These are phyloP conservation scores for Cladopsammia gracilis DNA, from an alignment of 64 coral and sea anemone genomes.

Conservation along the genomic window DNA sequence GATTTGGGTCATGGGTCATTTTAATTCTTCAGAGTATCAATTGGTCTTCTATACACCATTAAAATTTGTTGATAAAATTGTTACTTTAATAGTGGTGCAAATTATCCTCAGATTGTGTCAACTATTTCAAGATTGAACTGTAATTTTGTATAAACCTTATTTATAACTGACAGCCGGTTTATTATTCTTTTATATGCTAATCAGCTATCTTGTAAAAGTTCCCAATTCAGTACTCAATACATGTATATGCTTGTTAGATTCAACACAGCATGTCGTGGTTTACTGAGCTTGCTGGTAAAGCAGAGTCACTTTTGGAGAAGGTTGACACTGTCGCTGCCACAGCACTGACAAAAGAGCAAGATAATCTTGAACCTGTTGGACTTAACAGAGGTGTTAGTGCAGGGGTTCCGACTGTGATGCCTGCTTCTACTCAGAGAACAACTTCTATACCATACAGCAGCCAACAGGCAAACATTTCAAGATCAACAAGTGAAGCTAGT, in stretches of 20 bases:
- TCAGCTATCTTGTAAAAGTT: too few species aligned
- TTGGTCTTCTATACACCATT: too few species aligned
- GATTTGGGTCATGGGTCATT: too few species aligned
- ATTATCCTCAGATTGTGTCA: too few species aligned
- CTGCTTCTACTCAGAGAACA: neutral
- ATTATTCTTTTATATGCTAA: too few species aligned
- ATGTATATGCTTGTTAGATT: neutral
- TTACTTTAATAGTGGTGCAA: too few species aligned
- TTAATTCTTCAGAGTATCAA: too few species aligned
- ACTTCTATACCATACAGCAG: neutral
- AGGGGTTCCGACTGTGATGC: neutral
- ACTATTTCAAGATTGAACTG: too few species aligned
- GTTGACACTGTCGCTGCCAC: slow-evolving; percentile 87
- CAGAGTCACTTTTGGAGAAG: slow-evolving; percentile 93
- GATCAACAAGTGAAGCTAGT: slow-evolving; percentile 48
- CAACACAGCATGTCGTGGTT: slow-evolving; percentile 91
- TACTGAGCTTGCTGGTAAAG: slow-evolving; percentile 90
- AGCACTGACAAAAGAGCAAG: slow-evolving; percentile 75
- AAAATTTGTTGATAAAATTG: too few species aligned
- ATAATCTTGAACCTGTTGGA: neutral
- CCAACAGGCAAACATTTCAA: slow-evolving; percentile 25
- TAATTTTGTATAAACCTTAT: too few species aligned
- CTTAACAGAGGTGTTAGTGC: neutral
- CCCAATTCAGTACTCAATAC: too few species aligned
- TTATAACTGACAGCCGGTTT: too few species aligned